phyloP scores from a whole-genome alignment of 2,888 invertebrate species.

The Cephonodes hylas region DNA sequence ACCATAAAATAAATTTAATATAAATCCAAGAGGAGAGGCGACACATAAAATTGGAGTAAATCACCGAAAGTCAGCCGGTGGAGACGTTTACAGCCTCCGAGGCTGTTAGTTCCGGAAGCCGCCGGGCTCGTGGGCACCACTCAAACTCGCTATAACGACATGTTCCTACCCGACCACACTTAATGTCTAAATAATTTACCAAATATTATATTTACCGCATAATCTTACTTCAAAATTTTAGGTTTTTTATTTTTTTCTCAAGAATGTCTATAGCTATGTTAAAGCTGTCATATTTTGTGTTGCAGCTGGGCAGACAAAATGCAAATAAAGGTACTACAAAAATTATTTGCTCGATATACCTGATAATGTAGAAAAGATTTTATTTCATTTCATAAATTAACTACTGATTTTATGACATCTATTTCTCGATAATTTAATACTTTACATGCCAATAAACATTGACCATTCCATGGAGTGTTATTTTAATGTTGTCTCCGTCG shows the following conservation, averaged over 20 bases:
- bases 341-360: no score
- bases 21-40: slow-evolving; percentile 69
- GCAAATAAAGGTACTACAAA: no score
- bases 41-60: slow-evolving; percentile 80
- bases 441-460: not conserved
- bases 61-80: slow-evolving; percentile 76
- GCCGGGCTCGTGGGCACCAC: slow-evolving; percentile 52
- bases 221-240: not conserved
- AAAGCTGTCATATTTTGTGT: no score
- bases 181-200: slow-evolving; percentile 32
- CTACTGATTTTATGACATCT: no score
- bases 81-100: slow-evolving; percentile 75
- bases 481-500: not conserved
- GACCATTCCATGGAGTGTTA: not conserved
- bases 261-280: no score
- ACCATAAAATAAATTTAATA: slow-evolving; percentile 77
- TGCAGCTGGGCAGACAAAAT: no score
- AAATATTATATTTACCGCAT: not conserved
- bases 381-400: no score
- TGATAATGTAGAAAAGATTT: no score
- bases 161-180: slow-evolving; percentile 52
- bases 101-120: slow-evolving; percentile 72
- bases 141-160: slow-evolving; percentile 60
- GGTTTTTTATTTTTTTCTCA: not conserved
- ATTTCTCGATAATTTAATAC: no score